Percentiles rank a stretch among this genome's conserved stretches.
Conservation (phyloP, 2,797 vertebrate species). For the Sebastiscus albofasciatus region DNA sequence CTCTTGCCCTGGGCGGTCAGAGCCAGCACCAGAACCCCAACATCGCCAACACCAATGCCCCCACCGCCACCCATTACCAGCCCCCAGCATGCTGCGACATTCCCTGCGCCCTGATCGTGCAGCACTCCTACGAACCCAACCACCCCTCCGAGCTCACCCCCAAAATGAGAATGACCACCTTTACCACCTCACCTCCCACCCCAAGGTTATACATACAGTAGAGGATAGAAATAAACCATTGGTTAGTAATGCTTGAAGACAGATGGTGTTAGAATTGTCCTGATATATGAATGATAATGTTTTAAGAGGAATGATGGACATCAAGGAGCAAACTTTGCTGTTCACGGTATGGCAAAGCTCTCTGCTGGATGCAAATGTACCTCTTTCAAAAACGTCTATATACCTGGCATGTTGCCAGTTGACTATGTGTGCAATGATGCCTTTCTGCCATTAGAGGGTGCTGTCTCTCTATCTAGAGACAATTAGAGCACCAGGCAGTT, state of each 20-base stretch:
- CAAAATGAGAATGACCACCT: slow-evolving; percentile 83
- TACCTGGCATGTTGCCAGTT: slow-evolving; percentile 51
- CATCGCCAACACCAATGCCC: slow-evolving; percentile 64
- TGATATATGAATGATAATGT: slow-evolving; percentile 11
- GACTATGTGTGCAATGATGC: slow-evolving; percentile 44
- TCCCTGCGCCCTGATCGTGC: slow-evolving; percentile 80
- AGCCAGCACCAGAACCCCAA: slow-evolving; percentile 71
- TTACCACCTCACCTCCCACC: slow-evolving; percentile 79
- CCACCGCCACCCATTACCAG: slow-evolving; percentile 78
- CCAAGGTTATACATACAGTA: slow-evolving; percentile 83
- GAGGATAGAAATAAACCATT: slow-evolving; percentile 54
- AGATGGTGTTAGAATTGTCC: slow-evolving; percentile 14
- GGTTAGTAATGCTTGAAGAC: slow-evolving; percentile 55
- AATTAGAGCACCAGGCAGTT: slow-evolving; percentile 7
- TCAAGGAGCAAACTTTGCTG: slow-evolving; percentile 3
- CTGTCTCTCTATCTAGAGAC: slow-evolving; percentile 43
- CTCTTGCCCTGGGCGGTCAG: slow-evolving; percentile 64
- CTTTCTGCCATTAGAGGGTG: slow-evolving; percentile 62
- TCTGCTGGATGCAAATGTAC: slow-evolving; percentile 34
- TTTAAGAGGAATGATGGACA: slow-evolving; percentile 3
- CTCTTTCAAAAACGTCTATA: slow-evolving; percentile 26
- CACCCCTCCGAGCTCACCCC: slow-evolving; percentile 75
- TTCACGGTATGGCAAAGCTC: slow-evolving; percentile 11
- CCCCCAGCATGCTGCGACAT: slow-evolving; percentile 84
- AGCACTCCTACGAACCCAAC: slow-evolving; percentile 77